phyloP scores from a whole-genome alignment of 1,140 invertebrate genomes.

The Bombus affinis region DNA sequence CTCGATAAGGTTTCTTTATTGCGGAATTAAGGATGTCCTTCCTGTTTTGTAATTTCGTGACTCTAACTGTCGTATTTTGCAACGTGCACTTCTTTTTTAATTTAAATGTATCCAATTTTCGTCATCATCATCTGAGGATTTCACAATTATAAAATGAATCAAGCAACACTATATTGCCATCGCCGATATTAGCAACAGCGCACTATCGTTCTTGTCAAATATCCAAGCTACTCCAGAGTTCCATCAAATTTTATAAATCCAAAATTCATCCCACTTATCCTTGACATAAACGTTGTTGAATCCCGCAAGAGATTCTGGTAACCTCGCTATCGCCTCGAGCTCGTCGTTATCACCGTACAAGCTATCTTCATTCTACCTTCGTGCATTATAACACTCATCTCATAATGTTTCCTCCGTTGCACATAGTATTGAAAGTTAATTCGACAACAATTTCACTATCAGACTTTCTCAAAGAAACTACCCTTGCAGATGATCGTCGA shows the following conservation, averaged over 20 bases:
- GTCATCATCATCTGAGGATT: too few species aligned
- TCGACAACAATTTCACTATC: not conserved
- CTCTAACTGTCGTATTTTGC: not conserved
- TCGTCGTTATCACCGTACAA: not conserved
- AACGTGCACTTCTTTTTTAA: not conserved
- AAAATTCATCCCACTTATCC: not conserved
- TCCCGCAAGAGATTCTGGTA: too few species aligned
- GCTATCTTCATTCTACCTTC: not conserved
- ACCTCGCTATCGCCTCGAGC: not conserved
- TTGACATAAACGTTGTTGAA: not conserved
- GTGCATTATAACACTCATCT: not conserved
- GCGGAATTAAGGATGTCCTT: not conserved
- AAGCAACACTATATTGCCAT: too few species aligned
- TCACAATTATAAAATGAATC: too few species aligned
- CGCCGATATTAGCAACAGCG: too few species aligned
- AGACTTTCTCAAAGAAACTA: not conserved
- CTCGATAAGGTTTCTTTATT: not conserved
- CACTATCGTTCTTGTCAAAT: too few species aligned
- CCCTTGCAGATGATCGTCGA: not conserved
- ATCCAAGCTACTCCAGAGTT: too few species aligned
- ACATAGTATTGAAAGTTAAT: not conserved
- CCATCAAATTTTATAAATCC: not conserved
- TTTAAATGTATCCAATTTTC: too few species aligned
- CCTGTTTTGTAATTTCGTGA: not conserved
- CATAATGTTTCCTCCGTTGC: too few species aligned